Evolutionary conservation across 2,888 invertebrate genomes (phyloP).

Genomic region (Hirtodrosophila duncani): DNA sequence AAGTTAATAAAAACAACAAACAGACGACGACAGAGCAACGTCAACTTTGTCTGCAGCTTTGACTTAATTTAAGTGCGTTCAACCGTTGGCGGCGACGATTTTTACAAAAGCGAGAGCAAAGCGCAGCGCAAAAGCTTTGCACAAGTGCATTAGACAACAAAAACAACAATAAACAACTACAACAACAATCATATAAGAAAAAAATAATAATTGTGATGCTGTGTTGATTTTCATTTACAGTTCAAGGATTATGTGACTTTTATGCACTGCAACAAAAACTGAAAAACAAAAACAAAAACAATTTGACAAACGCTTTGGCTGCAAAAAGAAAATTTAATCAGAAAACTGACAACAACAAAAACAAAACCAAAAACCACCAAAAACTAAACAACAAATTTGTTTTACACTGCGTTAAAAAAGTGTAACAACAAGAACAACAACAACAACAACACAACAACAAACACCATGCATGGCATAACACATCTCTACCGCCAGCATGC

Average conservation of each 20-base stretch:
- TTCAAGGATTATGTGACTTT: conserved; percentile 69
- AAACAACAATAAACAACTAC: conserved; percentile 25
- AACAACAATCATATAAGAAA: conserved; percentile 1
- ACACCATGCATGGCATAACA: conserved; percentile 77
- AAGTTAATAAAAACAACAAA: conserved; percentile 16
- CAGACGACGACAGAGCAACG: conserved; percentile 11
- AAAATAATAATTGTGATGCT: conserved; percentile 24
- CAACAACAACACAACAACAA: conserved; percentile 12
- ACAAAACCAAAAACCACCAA: conserved; percentile 16
- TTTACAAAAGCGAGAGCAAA: conserved; percentile 33
- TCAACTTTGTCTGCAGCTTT: conserved; percentile 72
- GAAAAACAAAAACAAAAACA: conserved; percentile 23
- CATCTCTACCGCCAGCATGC: conserved; percentile 79
- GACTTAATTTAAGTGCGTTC: conserved; percentile 78
- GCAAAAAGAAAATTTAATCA: too few relatives aligned
- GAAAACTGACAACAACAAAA: conserved; percentile 5
- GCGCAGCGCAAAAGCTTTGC: conserved; percentile 41
- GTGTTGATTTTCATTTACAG: conserved; percentile 56
- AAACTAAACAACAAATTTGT: conserved; percentile 11
- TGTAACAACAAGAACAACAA: conserved; percentile 37
- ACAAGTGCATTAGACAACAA: conserved; percentile 40
- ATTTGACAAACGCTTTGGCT: conserved; percentile 37
- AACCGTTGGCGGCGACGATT: conserved; percentile 54
- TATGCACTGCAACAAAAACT: conserved; percentile 27
- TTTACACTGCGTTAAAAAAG: conserved; percentile 54